Evolutionary conservation across 2,797 vertebrate genomes (phyloP).

Genomic region (Falco novaeseelandiae): DNA sequence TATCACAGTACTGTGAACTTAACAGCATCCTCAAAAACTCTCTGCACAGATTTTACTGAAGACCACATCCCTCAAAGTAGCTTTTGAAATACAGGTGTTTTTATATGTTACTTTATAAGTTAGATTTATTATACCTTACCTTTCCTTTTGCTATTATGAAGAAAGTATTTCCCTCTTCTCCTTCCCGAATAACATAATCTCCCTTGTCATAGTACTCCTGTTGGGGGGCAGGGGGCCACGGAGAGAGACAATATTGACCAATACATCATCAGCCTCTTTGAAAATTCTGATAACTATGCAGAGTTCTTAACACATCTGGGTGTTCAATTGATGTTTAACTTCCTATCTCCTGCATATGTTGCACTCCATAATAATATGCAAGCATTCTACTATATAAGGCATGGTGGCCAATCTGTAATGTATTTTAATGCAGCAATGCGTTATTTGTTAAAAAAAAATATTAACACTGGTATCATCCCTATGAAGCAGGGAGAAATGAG

Average conservation of each 20-base stretch:
- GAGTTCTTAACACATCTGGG: neutral
- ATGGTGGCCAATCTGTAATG: neutral
- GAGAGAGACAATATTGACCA: neutral
- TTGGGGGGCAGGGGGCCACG: neutral
- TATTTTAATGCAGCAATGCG: neutral
- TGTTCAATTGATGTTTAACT: neutral
- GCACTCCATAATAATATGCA: neutral
- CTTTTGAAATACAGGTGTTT: neutral
- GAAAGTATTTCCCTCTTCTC: constrained; percentile 93
- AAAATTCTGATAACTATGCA: neutral
- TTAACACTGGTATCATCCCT: neutral
- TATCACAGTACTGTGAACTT: neutral
- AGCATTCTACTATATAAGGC: neutral
- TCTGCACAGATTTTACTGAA: neutral
- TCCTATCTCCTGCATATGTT: neutral
- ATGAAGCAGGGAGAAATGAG: neutral
- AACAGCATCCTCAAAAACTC: neutral
- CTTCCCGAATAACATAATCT: constrained; percentile 91
- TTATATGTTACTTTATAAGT: neutral
- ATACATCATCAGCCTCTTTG: neutral
- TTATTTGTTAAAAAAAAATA: neutral
- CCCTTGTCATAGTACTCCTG: constrained; percentile 92
- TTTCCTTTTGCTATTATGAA: constrained; percentile 93
- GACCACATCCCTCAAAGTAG: neutral
- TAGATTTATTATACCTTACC: constrained; percentile 73